Evolutionary conservation across 2,797 vertebrate genomes (phyloP).

Genomic region (Gephyroberyx darwinii): DNA sequence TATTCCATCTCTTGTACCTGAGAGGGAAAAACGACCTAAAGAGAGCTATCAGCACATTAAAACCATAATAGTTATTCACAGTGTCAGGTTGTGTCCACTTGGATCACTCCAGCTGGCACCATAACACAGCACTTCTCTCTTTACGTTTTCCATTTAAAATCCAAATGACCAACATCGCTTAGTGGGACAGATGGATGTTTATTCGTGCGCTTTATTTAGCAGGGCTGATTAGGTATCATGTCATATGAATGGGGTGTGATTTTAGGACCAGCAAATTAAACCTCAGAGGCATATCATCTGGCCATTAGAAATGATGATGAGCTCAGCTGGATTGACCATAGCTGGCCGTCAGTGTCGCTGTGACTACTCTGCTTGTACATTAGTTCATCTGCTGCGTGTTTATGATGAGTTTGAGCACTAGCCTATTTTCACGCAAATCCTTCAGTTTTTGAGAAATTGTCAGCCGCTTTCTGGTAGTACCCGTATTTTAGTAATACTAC

Average conservation of each 20-base stretch:
- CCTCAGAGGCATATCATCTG: conserved; percentile 39
- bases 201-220: conserved; percentile 10
- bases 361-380: conserved; percentile 2
- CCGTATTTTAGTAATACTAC: conserved; percentile 1
- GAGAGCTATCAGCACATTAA: neutral
- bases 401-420: neutral
- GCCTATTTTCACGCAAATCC: neutral
- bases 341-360: neutral
- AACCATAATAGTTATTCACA: neutral
- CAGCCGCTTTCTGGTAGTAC: neutral
- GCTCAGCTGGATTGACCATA: neutral
- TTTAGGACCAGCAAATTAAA: conserved; percentile 19
- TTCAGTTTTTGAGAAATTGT: neutral
- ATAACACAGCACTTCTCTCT: neutral
- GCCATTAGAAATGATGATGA: conserved; percentile 26
- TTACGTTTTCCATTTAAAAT: neutral
- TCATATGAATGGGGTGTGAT: conserved; percentile 35
- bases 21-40: neutral
- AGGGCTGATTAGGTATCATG: conserved; percentile 19
- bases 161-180: neutral
- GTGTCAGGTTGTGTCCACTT: neutral
- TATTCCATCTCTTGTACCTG: neutral
- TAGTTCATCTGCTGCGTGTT: neutral
- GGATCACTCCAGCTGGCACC: neutral
- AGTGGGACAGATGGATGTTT: neutral